These are phyloP conservation scores for Andrena haemorrhoa DNA, from an alignment of 2,888 invertebrate species.

Conservation along the genomic window DNA sequence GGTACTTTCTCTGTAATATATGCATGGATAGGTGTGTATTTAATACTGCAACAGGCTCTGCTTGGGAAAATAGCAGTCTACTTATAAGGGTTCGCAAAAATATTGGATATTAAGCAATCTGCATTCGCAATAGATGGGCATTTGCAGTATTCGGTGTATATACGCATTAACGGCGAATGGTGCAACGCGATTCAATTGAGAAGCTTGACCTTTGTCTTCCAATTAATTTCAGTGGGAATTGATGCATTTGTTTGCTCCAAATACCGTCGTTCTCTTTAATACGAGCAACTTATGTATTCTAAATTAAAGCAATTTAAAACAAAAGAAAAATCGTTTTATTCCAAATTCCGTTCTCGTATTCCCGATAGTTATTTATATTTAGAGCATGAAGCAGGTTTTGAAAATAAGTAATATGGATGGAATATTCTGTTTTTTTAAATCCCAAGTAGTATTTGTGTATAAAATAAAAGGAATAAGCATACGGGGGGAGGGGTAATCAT, in stretches of 20 bases:
- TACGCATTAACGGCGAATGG: background rate
- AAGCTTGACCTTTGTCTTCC: conserved; percentile 44
- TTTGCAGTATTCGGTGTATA: background rate
- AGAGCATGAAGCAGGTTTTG: no score
- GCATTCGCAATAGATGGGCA: background rate
- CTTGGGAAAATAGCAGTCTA: background rate
- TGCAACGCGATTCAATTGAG: conserved; percentile 7
- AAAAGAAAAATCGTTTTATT: no score
- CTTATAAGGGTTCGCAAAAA: background rate
- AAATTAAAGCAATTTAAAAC: background rate
- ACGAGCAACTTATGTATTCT: background rate
- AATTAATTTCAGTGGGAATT: conserved; percentile 47
- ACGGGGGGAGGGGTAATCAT: no score
- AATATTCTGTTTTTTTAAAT: no score
- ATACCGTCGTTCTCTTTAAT: background rate
- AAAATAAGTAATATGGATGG: no score
- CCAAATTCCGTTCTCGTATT: no score
- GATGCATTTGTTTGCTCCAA: conserved; percentile 20
- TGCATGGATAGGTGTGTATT: background rate
- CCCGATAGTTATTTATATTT: no score
- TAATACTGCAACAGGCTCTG: background rate
- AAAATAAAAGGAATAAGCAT: no score
- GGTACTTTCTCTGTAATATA: conserved; percentile 85
- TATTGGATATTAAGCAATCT: background rate
- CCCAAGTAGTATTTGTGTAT: no score